phyloP scores from a whole-genome alignment of 2,797 vertebrate species.

The Sardinella longiceps region DNA sequence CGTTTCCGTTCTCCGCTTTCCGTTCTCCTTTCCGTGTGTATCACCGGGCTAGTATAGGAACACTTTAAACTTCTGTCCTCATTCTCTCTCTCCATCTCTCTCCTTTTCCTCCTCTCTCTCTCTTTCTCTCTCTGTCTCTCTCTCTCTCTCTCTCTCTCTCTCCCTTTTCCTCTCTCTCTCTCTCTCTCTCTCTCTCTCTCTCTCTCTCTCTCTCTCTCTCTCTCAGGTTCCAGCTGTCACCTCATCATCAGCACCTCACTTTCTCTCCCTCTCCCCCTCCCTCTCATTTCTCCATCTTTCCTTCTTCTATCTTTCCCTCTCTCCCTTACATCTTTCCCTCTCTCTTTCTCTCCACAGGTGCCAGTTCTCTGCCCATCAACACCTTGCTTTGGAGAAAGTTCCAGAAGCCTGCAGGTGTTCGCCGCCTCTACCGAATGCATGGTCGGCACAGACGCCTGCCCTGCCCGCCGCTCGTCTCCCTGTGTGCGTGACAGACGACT shows the following conservation, averaged over 20 bases:
- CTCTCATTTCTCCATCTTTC: too few species aligned
- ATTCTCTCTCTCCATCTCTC: too few species aligned
- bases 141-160: not conserved
- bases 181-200: too few species aligned
- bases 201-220: not conserved
- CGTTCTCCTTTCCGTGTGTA: too few species aligned
- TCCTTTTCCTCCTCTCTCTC: not conserved
- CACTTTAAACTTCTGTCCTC: too few species aligned
- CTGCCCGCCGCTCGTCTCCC: not conserved
- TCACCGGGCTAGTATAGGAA: too few species aligned
- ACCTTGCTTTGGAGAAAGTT: not conserved
- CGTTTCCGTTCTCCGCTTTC: too few species aligned
- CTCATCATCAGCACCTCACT: too few species aligned
- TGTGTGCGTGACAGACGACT: not conserved
- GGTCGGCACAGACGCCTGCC: not conserved
- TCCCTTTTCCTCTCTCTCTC: not conserved
- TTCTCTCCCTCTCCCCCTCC: not conserved
- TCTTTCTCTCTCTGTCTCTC: conserved; percentile 33
- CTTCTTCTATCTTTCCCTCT: too few species aligned
- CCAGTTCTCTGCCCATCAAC: not conserved
- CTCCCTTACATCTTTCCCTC: too few species aligned
- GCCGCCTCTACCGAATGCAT: not conserved
- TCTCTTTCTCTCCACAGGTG: too few species aligned
- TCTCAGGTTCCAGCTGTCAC: not conserved
- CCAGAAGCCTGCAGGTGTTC: not conserved